These are phyloP conservation scores for Tolmerus cingulatus DNA, from an alignment of 2,888 invertebrate species.

Conservation along the genomic window DNA sequence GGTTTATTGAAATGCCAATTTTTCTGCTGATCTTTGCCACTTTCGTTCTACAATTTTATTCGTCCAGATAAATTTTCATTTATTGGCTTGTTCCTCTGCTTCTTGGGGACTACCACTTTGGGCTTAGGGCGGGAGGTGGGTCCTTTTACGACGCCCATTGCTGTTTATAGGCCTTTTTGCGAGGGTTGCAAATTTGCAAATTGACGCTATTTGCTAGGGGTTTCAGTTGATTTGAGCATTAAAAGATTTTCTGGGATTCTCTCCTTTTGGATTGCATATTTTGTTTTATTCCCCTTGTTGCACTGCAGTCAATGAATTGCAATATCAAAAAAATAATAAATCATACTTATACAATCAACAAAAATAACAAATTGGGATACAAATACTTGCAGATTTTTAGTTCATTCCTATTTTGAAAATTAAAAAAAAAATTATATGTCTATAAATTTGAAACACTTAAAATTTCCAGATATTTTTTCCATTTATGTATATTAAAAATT, in stretches of 20 bases:
- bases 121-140: not conserved
- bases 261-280: not conserved
- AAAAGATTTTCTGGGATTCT: slow-evolving; percentile 16
- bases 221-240: slow-evolving; percentile 1
- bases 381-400: too few species aligned
- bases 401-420: too few species aligned
- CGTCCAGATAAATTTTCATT: slow-evolving; percentile 44
- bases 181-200: slow-evolving; percentile 50
- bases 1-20: slow-evolving; percentile 64
- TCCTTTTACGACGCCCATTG: slow-evolving; percentile 30
- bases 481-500: too few species aligned
- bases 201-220: slow-evolving; percentile 47
- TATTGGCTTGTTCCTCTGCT: slow-evolving; percentile 38
- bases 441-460: too few species aligned
- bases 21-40: slow-evolving; percentile 58
- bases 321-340: not conserved
- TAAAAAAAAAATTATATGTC: too few species aligned
- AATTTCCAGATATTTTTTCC: too few species aligned
- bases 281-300: not conserved
- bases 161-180: slow-evolving; percentile 43
- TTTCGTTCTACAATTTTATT: slow-evolving; percentile 40
- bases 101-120: not conserved
- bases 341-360: not conserved
- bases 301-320: not conserved
- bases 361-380: too few species aligned